Evolutionary conservation across 2,113 vertebrate genomes (phyloP).

Genomic region (Phasianus colchicus): DNA sequence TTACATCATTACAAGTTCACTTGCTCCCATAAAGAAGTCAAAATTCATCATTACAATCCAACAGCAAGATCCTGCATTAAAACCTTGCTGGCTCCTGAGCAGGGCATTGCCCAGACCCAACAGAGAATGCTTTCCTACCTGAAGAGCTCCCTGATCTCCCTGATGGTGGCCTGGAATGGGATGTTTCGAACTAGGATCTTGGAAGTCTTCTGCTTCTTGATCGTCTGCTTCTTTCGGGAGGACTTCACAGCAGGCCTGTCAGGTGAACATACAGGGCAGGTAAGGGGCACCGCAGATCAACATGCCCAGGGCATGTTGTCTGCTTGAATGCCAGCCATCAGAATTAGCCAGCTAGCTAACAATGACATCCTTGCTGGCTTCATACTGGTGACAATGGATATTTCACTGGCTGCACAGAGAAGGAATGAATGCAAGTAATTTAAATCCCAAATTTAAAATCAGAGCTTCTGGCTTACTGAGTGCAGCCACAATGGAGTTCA

Average conservation of each 20-base stretch:
- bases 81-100: background rate
- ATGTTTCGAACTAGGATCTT: constrained; percentile 97
- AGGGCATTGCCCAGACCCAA: fast-evolving
- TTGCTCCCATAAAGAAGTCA: background rate
- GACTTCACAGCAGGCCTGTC: constrained; percentile 75
- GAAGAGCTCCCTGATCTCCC: constrained; percentile 94
- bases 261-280: background rate
- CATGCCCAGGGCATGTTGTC: fast-evolving
- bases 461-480: background rate
- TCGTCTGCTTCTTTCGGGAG: constrained; percentile 83
- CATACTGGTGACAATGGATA: background rate
- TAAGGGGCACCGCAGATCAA: fast-evolving
- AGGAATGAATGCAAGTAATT: background rate
- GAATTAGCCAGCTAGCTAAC: background rate
- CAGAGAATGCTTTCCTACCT: constrained; percentile 75
- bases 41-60: fast-evolving
- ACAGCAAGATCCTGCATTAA: fast-evolving
- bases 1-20: background rate
- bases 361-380: fast-evolving
- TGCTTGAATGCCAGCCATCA: background rate
- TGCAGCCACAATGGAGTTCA: fast-evolving
- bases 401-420: fast-evolving
- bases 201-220: constrained; percentile 89
- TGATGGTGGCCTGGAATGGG: constrained; percentile 91
- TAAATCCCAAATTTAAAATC: background rate